Evolutionary conservation across 2,888 invertebrate species (phyloP).

Genomic region (Dermolepida albohirtum): DNA sequence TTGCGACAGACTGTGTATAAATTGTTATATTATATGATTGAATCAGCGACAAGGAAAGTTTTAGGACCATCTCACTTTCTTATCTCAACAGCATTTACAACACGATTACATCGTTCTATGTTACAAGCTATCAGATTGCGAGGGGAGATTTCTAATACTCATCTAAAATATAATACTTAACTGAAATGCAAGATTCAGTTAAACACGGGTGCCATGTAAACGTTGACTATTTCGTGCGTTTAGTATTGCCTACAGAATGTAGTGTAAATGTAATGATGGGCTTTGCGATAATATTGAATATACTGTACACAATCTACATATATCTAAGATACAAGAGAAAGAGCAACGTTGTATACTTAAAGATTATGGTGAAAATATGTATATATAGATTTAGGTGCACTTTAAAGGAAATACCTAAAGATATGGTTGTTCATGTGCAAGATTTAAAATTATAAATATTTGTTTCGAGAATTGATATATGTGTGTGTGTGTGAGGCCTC

Average conservation of each 20-base stretch:
- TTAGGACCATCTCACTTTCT: slow-evolving; percentile 19
- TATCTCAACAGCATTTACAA: slow-evolving; percentile 19
- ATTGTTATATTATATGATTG: slow-evolving; percentile 1
- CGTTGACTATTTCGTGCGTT: slow-evolving; percentile 7
- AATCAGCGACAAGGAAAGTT: slow-evolving; percentile 2
- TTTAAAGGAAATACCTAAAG: no score
- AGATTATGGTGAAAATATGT: slow-evolving; percentile 1
- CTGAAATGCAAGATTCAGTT: slow-evolving; percentile 3
- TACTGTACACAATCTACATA: slow-evolving; percentile 34
- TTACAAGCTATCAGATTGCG: slow-evolving; percentile 11
- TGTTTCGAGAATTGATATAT: no score
- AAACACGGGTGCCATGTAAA: slow-evolving; percentile 3
- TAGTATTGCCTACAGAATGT: not conserved
- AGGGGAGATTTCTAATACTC: slow-evolving; percentile 5
- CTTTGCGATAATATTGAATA: slow-evolving; percentile 28
- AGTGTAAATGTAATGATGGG: slow-evolving; percentile 31
- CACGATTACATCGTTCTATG: slow-evolving; percentile 18
- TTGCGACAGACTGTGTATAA: no score
- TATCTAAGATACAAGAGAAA: slow-evolving; percentile 1
- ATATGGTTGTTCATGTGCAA: no score
- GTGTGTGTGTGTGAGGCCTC: no score
- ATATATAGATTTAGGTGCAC: slow-evolving; percentile 15
- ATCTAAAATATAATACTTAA: slow-evolving; percentile 12
- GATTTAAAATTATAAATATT: no score
- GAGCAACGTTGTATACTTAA: slow-evolving; percentile 22